Conservation (phyloP, 2,888 invertebrate genomes). For the Cacoxenus indagator region DNA sequence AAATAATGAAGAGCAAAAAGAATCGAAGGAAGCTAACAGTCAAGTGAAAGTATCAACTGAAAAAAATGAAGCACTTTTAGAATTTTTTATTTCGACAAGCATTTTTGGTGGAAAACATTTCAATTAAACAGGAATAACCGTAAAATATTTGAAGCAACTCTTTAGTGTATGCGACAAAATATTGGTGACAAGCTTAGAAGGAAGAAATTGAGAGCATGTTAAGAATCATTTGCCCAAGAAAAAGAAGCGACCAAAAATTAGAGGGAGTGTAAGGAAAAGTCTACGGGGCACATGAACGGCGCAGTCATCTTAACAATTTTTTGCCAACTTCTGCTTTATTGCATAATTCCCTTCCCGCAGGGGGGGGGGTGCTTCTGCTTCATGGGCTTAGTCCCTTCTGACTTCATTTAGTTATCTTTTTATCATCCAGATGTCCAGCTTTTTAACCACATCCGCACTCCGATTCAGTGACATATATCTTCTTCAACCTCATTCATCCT, state of each 20-base stretch:
- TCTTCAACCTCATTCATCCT: no score
- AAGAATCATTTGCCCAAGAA: constrained; percentile 7
- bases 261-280: not conserved
- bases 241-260: not conserved
- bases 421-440: no score
- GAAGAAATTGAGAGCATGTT: constrained; percentile 40
- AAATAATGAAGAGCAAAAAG: constrained; percentile 19
- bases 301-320: constrained; percentile 58
- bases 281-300: not conserved
- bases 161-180: constrained; percentile 36
- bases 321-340: constrained; percentile 62
- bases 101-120: constrained; percentile 42
- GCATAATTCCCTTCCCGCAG: constrained; percentile 60
- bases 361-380: no score
- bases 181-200: constrained; percentile 42
- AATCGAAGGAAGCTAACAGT: no score
- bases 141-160: constrained; percentile 54
- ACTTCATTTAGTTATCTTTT: no score
- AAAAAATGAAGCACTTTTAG: constrained; percentile 48
- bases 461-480: no score
- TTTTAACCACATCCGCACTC: no score
- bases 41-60: no score
- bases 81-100: constrained; percentile 55
- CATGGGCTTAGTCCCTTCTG: no score
- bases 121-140: constrained; percentile 51